Conservation (phyloP, 2,113 vertebrate species). For the Mastomys natalensis region DNA sequence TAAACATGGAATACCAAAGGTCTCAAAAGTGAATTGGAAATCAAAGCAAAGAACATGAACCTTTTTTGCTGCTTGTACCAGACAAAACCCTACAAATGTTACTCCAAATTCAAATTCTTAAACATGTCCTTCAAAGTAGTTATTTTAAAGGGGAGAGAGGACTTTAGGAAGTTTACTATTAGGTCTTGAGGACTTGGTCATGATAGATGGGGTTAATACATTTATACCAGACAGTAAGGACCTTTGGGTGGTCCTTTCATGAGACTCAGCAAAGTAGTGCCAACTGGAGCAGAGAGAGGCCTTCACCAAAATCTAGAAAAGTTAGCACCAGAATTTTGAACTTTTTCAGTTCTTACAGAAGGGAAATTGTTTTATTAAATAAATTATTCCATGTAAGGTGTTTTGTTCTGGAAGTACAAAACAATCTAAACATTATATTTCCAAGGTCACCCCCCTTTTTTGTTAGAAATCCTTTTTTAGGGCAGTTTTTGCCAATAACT, state of each 20-base stretch:
- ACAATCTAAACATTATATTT: not conserved
- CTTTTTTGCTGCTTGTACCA: not conserved
- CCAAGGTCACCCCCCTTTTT: not conserved
- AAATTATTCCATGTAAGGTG: not conserved
- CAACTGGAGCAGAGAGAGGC: not conserved
- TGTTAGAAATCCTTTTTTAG: not conserved
- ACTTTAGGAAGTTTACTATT: not conserved
- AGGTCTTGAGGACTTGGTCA: not conserved
- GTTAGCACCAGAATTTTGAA: not conserved
- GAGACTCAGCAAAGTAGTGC: not conserved
- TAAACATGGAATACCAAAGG: not conserved
- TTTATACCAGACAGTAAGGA: not conserved
- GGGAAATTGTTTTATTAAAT: not conserved
- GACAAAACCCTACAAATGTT: too few species aligned
- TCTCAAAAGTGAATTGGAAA: not conserved
- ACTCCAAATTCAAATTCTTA: not conserved
- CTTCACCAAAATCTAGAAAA: not conserved
- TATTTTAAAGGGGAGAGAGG: not conserved
- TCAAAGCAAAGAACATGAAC: not conserved
- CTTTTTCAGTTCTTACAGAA: not conserved
- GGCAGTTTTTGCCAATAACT: not conserved
- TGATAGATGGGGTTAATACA: not conserved
- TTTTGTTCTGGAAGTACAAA: not conserved
- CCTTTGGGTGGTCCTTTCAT: not conserved
- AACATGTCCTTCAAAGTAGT: not conserved